A percentile compares a stretch with the other conserved stretches of the same genome.
Evolutionary conservation across 2,797 vertebrate species (phyloP).

Genomic region (Thalassophryne amazonica): DNA sequence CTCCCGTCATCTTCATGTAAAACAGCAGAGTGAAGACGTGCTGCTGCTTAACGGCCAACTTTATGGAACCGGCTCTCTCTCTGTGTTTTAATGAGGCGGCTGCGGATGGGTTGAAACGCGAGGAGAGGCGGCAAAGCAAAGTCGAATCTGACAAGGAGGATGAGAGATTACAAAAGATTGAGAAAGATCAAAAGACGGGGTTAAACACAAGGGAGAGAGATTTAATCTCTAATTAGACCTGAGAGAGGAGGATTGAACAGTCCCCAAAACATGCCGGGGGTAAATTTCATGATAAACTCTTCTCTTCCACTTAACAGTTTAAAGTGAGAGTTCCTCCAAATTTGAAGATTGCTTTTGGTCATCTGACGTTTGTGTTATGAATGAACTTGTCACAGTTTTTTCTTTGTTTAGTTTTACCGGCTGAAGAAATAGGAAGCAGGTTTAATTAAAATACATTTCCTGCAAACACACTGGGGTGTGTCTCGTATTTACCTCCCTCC

Average conservation of each 20-base stretch:
- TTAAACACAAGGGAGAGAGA: slow-evolving; percentile 4
- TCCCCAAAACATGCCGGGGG: slow-evolving; percentile 13
- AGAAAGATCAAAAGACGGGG: slow-evolving; percentile 21
- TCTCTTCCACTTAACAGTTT: neutral
- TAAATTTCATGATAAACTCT: slow-evolving; percentile 27
- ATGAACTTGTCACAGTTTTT: too few species aligned
- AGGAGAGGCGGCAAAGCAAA: slow-evolving; percentile 2
- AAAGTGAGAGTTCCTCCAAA: neutral
- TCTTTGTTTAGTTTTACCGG: slow-evolving; percentile 13
- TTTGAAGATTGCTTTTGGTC: neutral
- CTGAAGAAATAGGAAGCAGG: slow-evolving; percentile 23
- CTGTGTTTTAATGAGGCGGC: slow-evolving; percentile 68
- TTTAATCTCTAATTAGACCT: slow-evolving; percentile 54
- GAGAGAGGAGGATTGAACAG: slow-evolving; percentile 27
- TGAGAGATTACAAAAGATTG: slow-evolving; percentile 35
- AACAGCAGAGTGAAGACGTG: slow-evolving; percentile 39
- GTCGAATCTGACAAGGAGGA: slow-evolving; percentile 19
- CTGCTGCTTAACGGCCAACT: slow-evolving; percentile 56
- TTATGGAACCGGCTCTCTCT: slow-evolving; percentile 57
- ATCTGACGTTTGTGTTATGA: neutral
- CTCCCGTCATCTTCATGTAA: slow-evolving; percentile 28
- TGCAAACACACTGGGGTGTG: neutral
- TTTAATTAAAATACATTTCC: too few species aligned
- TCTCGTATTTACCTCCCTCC: slow-evolving; percentile 33
- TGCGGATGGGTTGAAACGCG: slow-evolving; percentile 28